Base-by-base conservation (phyloP, 2,797 vertebrate genomes). In the Peromyscus eremicus region DNA sequence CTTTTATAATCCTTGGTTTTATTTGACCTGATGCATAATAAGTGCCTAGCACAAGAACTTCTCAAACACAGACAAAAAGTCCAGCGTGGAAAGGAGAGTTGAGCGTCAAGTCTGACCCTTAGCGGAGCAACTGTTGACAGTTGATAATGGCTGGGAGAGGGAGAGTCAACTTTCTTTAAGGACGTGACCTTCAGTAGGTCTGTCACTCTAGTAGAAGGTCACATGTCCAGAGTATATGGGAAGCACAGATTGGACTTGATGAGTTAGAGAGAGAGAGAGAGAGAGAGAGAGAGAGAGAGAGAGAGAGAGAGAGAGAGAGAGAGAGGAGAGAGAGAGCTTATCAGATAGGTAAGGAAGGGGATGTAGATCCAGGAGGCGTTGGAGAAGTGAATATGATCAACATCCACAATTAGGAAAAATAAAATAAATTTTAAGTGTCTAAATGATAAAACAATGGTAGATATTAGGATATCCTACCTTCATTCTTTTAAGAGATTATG, bases 1-100 rank as follows among this genome's bases (percentile, higher is more conserved):
- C 89, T 87, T 64, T 80, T 77, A 5, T 76, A 52, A 89, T 85
- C 91, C 81, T 43, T 68, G 37, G 60, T 93, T 94, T 89, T 94
- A 29, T 83, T 92, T 94, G 70, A 91, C 40, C 46, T 94, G 16
- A 16, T n/a, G 5, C 12, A 14, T 25, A 70, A 73, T 25, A n/a
- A 62, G 2, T 93, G 73, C 70, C 43, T 37, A 52, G 34, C n/a
- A 71, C 19, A 37, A 71, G 70, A n/a, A 71, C n/a, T 70, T n/a
- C 32, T 37, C 19, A 2, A 71, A 34, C 70, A 71, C 4, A 23
- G n/a, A 71, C 70, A 71, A 23, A 10, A 37, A 37, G 71, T 71
- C 34, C 19, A 10, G 8, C 8, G 21, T 10, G 70, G 17, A 71
- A 23, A 71, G 19, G n/a, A 37, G 70, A 37, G n/a, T 10, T 37